Percentiles rank a stretch among this genome's conserved stretches.
Conservation (phyloP, 2,888 invertebrate species). For the Diaperis boleti region DNA sequence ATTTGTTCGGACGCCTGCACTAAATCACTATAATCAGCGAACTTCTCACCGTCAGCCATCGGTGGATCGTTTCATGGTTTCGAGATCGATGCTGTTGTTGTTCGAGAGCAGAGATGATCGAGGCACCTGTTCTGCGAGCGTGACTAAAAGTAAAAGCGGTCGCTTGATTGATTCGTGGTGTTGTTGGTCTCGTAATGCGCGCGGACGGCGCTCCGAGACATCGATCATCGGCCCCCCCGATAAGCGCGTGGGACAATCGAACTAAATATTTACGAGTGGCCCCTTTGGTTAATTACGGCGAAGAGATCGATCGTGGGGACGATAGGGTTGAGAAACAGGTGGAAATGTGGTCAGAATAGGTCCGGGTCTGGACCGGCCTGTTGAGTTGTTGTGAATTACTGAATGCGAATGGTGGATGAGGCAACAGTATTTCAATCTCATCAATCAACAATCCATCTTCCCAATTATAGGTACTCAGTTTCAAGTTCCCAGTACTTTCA, state of each 20-base stretch:
- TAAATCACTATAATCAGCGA: slow-evolving; percentile 5
- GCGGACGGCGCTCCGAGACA: slow-evolving; percentile 28
- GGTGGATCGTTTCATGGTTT: slow-evolving; percentile 41
- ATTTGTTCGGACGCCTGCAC: no score
- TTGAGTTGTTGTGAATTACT: no score
- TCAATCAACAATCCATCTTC: no score
- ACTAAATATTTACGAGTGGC: slow-evolving; percentile 41
- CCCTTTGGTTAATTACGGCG: slow-evolving; percentile 30
- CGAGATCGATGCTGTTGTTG: slow-evolving; percentile 40
- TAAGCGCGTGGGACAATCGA: slow-evolving; percentile 32
- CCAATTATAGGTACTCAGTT: no score
- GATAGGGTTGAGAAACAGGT: no score
- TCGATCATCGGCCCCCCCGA: slow-evolving; percentile 42
- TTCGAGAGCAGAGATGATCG: slow-evolving; percentile 48
- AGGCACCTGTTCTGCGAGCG: slow-evolving; percentile 60
- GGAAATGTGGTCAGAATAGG: no score
- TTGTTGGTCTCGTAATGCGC: slow-evolving; percentile 53
- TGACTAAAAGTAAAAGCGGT: slow-evolving; percentile 62
- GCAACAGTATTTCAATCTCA: no score
- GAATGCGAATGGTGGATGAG: no score
- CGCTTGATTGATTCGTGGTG: slow-evolving; percentile 60
- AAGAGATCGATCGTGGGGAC: slow-evolving; percentile 64
- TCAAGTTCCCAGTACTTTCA: no score
- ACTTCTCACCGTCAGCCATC: slow-evolving; percentile 9
- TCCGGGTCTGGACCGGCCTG: no score